Conservation (phyloP, 2,888 invertebrate genomes). For the Tetrapedia diversipes region DNA sequence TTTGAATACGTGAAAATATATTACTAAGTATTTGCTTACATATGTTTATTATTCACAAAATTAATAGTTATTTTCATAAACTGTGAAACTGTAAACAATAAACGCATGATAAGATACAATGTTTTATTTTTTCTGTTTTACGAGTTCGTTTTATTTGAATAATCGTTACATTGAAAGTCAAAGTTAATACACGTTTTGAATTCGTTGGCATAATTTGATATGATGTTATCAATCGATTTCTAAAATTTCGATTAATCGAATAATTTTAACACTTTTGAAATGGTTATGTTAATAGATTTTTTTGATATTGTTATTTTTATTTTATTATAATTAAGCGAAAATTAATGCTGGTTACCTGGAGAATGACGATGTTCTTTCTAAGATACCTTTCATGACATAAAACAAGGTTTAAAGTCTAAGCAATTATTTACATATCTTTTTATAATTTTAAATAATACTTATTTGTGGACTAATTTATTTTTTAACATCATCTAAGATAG, state of each 20-base stretch:
- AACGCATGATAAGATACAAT: background rate
- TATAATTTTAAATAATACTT: background rate
- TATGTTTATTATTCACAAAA: background rate
- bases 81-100: background rate
- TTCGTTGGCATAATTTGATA: slow-evolving; percentile 14
- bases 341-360: slow-evolving; percentile 34
- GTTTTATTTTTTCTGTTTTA: background rate
- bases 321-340: background rate
- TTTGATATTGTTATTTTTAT: background rate
- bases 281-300: background rate
- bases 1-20: slow-evolving; percentile 18
- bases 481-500: background rate
- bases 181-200: slow-evolving; percentile 1
- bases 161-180: background rate
- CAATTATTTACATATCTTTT: background rate
- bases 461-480: background rate
- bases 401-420: slow-evolving; percentile 12
- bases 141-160: background rate
- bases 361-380: background rate
- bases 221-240: slow-evolving; percentile 25
- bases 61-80: background rate
- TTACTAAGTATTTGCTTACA: background rate
- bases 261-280: background rate
- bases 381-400: slow-evolving; percentile 21
- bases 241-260: slow-evolving; percentile 25